Conservation (phyloP, 2,888 invertebrate species). For the Troilus luridus region DNA sequence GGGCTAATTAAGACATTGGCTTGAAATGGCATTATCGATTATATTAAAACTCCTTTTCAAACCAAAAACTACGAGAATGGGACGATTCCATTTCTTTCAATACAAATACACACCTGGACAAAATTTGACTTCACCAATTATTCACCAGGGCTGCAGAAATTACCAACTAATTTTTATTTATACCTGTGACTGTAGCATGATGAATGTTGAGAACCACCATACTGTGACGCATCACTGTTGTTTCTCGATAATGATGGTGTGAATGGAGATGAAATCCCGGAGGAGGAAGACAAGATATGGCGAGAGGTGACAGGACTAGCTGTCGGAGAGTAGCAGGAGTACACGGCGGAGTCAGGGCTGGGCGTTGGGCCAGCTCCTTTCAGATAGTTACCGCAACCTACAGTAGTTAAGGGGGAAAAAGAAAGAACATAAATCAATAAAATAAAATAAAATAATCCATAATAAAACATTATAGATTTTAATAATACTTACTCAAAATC, state of each 20-base stretch:
- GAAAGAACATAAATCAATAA: neutral
- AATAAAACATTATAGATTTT: neutral
- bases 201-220: constrained; percentile 79
- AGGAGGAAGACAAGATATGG: constrained; percentile 75
- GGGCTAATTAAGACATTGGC: too few species aligned
- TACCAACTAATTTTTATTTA: neutral
- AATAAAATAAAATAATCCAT: neutral
- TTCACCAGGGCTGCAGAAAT: neutral
- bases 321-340: constrained; percentile 89
- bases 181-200: constrained; percentile 68
- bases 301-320: constrained; percentile 89
- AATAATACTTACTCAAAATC: constrained; percentile 71
- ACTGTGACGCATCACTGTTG: constrained; percentile 92
- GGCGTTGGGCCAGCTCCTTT: constrained; percentile 75
- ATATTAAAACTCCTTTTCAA: too few species aligned
- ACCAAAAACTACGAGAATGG: too few species aligned
- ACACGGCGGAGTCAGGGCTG: constrained; percentile 90
- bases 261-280: constrained; percentile 73
- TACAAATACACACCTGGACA: too few species aligned
- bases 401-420: neutral
- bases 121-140: too few species aligned
- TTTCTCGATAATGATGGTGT: constrained; percentile 89
- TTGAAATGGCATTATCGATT: too few species aligned
- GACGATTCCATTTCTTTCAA: too few species aligned
- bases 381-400: constrained; percentile 65